phyloP scores from a whole-genome alignment of 2,797 vertebrate species.

The Psittacula derbiana region DNA sequence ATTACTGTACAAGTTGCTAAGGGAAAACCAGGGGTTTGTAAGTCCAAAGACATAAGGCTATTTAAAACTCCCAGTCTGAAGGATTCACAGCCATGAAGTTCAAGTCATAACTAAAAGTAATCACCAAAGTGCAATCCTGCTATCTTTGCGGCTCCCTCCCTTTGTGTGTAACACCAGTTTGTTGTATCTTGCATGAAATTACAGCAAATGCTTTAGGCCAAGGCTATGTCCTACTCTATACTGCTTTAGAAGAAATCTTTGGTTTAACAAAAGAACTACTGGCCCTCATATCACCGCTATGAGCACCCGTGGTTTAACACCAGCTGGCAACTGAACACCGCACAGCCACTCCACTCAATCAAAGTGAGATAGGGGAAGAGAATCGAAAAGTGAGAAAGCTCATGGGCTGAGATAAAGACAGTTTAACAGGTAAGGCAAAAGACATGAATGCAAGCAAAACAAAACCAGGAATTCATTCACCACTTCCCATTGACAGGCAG shows the following conservation, averaged over 20 bases:
- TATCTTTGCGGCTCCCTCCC: background rate
- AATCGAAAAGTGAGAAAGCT: no score
- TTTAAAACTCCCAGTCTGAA: background rate
- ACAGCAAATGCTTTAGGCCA: background rate
- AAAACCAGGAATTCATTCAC: background rate
- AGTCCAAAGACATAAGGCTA: background rate
- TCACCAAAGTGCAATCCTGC: background rate
- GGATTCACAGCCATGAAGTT: background rate
- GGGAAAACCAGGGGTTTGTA: background rate
- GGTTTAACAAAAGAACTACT: background rate
- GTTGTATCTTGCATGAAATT: background rate
- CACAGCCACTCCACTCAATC: no score
- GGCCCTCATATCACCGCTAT: background rate
- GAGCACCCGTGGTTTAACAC: background rate
- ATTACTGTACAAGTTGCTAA: background rate
- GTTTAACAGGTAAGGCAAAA: no score
- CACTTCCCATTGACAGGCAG: background rate
- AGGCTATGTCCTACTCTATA: background rate
- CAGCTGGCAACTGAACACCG: background rate
- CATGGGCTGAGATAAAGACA: no score
- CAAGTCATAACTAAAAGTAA: background rate
- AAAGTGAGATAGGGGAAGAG: no score
- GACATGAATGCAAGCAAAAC: no score
- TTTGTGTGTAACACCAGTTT: background rate
- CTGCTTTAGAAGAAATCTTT: background rate